Evolutionary conservation across 2,888 invertebrate genomes (phyloP).

Genomic region (Eurytoma californica): DNA sequence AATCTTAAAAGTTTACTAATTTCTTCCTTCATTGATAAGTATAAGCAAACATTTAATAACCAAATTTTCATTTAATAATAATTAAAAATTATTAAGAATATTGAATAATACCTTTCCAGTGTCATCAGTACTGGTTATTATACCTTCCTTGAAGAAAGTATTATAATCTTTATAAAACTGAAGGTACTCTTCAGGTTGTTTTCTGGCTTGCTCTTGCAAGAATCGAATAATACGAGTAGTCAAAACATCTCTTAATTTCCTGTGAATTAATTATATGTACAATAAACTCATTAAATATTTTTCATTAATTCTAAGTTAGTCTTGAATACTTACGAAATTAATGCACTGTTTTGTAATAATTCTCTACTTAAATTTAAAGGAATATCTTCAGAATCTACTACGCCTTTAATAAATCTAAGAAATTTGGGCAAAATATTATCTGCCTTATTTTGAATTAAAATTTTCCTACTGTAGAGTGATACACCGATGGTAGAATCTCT

Average conservation of each 20-base stretch:
- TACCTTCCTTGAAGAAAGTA: slow-evolving; percentile 95
- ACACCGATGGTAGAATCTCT: slow-evolving; percentile 90
- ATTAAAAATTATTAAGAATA: slow-evolving; percentile 13
- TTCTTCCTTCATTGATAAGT: slow-evolving; percentile 82
- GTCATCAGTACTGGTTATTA: slow-evolving; percentile 89
- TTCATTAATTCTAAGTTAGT: slow-evolving; percentile 8
- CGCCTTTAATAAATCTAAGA: slow-evolving; percentile 96
- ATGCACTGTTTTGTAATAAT: slow-evolving; percentile 92
- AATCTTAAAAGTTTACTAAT: slow-evolving; percentile 92
- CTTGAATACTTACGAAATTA: slow-evolving; percentile 83
- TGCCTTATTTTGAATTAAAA: slow-evolving; percentile 93
- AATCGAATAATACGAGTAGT: slow-evolving; percentile 90
- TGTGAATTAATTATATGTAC: slow-evolving; percentile 66
- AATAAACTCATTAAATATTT: slow-evolving; percentile 3
- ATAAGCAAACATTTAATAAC: slow-evolving; percentile 9
- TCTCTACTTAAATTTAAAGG: slow-evolving; percentile 97
- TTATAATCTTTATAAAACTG: slow-evolving; percentile 95
- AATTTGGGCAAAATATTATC: slow-evolving; percentile 95
- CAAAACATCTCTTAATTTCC: slow-evolving; percentile 89
- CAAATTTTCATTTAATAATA: slow-evolving; percentile 47
- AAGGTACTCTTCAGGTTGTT: slow-evolving; percentile 87
- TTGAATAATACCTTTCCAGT: slow-evolving; percentile 83
- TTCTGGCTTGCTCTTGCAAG: slow-evolving; percentile 88
- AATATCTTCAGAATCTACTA: slow-evolving; percentile 99
- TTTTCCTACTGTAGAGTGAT: slow-evolving; percentile 92